phyloP scores from a whole-genome alignment of 2,113 vertebrate genomes.

The Tenrec ecaudatus region DNA sequence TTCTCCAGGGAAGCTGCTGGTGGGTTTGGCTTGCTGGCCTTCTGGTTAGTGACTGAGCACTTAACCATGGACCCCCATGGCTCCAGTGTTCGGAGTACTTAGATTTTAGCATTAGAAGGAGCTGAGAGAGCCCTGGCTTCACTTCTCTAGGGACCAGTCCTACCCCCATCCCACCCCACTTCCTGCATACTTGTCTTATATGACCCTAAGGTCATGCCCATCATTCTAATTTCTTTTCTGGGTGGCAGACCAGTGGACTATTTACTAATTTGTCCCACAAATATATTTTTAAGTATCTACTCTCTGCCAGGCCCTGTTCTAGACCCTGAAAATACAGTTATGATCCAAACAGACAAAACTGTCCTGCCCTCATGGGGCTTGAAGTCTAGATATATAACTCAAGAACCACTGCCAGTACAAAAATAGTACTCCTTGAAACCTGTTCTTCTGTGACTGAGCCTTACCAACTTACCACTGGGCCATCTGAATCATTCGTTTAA shows the following conservation, averaged over 20 bases:
- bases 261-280: constrained; percentile 26
- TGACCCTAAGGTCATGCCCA: not conserved
- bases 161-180: no score
- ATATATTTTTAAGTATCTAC: not conserved
- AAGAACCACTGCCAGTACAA: not conserved
- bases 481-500: rapidly evolving
- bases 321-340: not conserved
- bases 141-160: not conserved
- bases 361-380: not conserved
- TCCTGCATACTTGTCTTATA: not conserved
- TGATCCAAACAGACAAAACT: not conserved
- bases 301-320: constrained; percentile 1
- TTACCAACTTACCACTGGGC: not conserved
- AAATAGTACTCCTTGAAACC: not conserved
- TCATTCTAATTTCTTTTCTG: not conserved
- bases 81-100: not conserved
- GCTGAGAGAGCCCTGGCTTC: not conserved
- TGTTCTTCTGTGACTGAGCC: not conserved
- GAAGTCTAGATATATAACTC: not conserved
- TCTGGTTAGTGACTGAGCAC: not conserved
- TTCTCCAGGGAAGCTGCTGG: not conserved
- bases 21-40: no score
- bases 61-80: not conserved
- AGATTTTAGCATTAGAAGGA: not conserved
- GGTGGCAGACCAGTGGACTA: not conserved